Evolutionary conservation across 2,113 vertebrate genomes (phyloP).

Genomic region (Apeltes quadracus): DNA sequence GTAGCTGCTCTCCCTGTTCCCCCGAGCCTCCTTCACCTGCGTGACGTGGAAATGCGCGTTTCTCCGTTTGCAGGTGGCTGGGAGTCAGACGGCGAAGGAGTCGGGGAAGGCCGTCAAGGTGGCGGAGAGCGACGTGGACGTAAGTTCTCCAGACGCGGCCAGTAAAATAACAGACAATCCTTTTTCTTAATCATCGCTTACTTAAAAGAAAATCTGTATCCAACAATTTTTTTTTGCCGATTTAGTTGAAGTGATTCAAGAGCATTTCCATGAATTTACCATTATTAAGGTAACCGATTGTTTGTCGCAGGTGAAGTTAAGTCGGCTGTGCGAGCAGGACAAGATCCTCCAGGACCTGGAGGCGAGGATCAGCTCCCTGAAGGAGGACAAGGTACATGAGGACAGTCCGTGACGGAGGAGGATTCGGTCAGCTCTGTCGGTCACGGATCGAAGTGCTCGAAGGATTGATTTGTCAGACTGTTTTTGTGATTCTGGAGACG

Average conservation of each 20-base stretch:
- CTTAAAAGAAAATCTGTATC: no score
- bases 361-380: slow-evolving; percentile 90
- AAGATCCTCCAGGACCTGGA: slow-evolving; percentile 93
- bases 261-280: no score
- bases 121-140: slow-evolving; percentile 94
- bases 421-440: not conserved
- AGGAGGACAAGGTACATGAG: slow-evolving; percentile 94
- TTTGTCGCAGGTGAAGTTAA: slow-evolving; percentile 93
- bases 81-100: slow-evolving; percentile 85
- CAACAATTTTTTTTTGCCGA: no score
- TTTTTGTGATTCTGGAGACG: not conserved
- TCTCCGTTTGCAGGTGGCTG: slow-evolving; percentile 82
- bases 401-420: not conserved
- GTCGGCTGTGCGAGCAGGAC: slow-evolving; percentile 94
- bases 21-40: slow-evolving; percentile 10
- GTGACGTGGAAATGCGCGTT: slow-evolving; percentile 31
- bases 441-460: not conserved
- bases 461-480: not conserved
- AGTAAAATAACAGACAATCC: no score
- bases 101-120: slow-evolving; percentile 88
- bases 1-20: slow-evolving; percentile 47
- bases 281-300: no score
- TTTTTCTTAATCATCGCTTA: no score
- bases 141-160: slow-evolving; percentile 88
- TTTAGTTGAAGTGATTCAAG: no score